Evolutionary conservation across 2,113 vertebrate species (phyloP).

Genomic region (Rhadina sibilatrix): DNA sequence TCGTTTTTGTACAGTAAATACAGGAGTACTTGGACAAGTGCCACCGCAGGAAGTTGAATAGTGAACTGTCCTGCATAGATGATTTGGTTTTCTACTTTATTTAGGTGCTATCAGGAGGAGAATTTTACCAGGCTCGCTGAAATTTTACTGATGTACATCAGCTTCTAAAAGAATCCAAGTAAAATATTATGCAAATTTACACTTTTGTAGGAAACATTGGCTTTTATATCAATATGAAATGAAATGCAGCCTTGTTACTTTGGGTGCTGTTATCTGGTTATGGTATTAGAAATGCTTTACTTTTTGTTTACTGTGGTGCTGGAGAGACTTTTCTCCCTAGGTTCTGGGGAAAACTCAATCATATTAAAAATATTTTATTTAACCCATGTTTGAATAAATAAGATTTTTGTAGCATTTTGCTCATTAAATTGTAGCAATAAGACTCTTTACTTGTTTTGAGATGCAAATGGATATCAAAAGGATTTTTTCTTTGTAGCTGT

Average conservation of each 20-base stretch:
- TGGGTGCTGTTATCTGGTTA: neutral
- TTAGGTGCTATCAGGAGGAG: neutral
- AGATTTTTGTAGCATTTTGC: neutral
- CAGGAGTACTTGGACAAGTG: neutral
- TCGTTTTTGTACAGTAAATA: neutral
- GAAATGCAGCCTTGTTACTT: neutral
- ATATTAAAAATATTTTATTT: neutral
- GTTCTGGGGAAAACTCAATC: neutral
- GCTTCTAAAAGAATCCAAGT: neutral
- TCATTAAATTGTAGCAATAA: conserved; percentile 8
- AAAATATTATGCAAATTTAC: neutral
- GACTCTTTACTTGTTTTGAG: neutral
- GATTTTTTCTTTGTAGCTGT: neutral
- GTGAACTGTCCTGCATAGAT: neutral
- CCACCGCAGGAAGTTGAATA: neutral
- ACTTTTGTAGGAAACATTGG: neutral
- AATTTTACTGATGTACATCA: neutral
- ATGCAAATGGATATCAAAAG: neutral
- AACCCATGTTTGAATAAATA: neutral
- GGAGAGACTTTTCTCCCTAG: neutral
- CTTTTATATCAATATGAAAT: neutral
- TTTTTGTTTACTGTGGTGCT: neutral
- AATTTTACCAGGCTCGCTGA: neutral
- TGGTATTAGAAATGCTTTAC: neutral
- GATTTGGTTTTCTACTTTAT: neutral